These are phyloP conservation scores for Drosophila gaucha DNA, from an alignment of 2,888 invertebrate species.

Conservation along the genomic window DNA sequence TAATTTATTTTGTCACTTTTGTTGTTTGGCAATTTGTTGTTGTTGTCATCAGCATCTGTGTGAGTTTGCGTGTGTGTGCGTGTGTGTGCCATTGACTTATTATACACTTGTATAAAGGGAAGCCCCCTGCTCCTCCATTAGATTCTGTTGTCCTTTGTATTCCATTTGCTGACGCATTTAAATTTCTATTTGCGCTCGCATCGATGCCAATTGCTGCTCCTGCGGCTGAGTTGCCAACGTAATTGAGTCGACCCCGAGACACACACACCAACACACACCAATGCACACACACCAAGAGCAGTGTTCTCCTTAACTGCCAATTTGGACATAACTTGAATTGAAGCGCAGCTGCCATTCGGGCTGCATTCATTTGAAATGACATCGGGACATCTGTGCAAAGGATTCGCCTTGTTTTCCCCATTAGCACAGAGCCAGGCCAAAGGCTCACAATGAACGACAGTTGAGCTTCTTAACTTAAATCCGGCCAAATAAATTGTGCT, in stretches of 20 bases:
- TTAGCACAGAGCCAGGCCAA: not conserved
- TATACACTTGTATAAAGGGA: slow-evolving; percentile 34
- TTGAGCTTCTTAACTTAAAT: not conserved
- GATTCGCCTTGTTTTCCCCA: not conserved
- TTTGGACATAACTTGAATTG: slow-evolving; percentile 30
- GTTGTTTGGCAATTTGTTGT: slow-evolving; percentile 59
- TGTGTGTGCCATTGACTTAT: slow-evolving; percentile 51
- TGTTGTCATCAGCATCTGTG: slow-evolving; percentile 37
- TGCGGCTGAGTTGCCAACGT: slow-evolving; percentile 36
- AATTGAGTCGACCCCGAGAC: slow-evolving; percentile 49
- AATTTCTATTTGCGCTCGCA: slow-evolving; percentile 66
- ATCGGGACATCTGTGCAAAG: slow-evolving; percentile 5
- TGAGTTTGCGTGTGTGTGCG: slow-evolving; percentile 25
- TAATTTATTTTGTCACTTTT: slow-evolving; percentile 78
- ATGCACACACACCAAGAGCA: slow-evolving; percentile 9
- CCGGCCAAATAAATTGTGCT: not conserved
- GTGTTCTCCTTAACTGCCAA: slow-evolving; percentile 33
- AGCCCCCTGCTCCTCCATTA: not conserved
- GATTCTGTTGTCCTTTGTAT: slow-evolving; percentile 39
- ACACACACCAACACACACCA: slow-evolving; percentile 11
- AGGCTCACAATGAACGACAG: not conserved
- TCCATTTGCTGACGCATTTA: slow-evolving; percentile 74
- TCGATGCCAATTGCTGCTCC: slow-evolving; percentile 56
- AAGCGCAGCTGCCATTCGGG: slow-evolving; percentile 10
- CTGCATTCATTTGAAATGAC: slow-evolving; percentile 15